Evolutionary conservation across 2,113 vertebrate species (phyloP).

Genomic region (Turnix velox): DNA sequence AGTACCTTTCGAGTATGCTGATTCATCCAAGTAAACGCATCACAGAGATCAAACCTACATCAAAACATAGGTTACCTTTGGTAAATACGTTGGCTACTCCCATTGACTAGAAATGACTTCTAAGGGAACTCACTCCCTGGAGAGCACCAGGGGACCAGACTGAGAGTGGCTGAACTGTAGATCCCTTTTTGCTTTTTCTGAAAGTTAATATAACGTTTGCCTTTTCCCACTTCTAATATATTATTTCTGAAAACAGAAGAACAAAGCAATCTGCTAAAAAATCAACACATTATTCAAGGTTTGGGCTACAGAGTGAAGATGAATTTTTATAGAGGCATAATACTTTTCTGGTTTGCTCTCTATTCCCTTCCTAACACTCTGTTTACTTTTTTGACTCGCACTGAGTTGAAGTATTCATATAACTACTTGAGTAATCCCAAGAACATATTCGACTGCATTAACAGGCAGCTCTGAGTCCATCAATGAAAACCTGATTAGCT

Average conservation of each 20-base stretch:
- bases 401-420: not conserved
- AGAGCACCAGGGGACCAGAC: accelerated
- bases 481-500: not conserved
- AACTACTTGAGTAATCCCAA: not conserved
- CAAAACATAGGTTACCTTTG: not conserved
- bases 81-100: not conserved
- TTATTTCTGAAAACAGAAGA: not conserved
- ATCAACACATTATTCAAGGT: not conserved
- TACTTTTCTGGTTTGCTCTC: not conserved
- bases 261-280: not conserved
- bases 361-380: not conserved
- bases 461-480: not conserved
- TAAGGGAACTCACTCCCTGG: not conserved
- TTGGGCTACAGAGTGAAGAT: not conserved
- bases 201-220: not conserved
- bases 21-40: not conserved
- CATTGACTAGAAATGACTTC: not conserved
- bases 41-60: not conserved
- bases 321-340: not conserved
- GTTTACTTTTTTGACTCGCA: not conserved
- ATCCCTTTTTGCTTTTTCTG: not conserved
- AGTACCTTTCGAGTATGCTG: not conserved
- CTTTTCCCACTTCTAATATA: not conserved
- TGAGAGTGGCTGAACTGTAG: not conserved
- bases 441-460: accelerated